A percentile compares a stretch with the other conserved stretches of the same genome.
Conservation (phyloP, 1,140 invertebrate genomes). For the Solenopsis invicta region DNA sequence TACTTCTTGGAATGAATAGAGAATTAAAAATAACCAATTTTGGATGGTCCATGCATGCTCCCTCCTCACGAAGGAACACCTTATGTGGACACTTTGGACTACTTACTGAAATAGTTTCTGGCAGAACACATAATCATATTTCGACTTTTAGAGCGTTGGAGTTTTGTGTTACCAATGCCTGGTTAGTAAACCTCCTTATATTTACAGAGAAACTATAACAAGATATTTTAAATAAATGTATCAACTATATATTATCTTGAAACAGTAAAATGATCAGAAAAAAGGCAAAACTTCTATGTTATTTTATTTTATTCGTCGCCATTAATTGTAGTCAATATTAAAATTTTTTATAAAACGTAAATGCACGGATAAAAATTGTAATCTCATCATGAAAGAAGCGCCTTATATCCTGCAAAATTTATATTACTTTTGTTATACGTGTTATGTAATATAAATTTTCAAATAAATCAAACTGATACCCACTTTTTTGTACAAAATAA, state of each 20-base stretch:
- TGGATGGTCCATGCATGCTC: constrained; percentile 98
- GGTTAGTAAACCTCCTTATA: constrained; percentile 94
- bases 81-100: constrained; percentile 98
- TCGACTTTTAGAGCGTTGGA: constrained; percentile 98
- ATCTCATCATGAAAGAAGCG: background rate
- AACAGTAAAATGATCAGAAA: background rate
- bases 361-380: constrained; percentile 24
- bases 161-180: constrained; percentile 97
- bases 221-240: background rate
- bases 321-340: background rate
- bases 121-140: constrained; percentile 94
- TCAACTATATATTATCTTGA: constrained; percentile 17
- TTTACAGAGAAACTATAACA: background rate
- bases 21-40: constrained; percentile 99
- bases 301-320: too few species aligned
- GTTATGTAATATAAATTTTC: constrained; percentile 7
- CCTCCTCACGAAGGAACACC: constrained; percentile 96
- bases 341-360: constrained; percentile 19
- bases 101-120: constrained; percentile 96
- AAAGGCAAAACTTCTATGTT: too few species aligned
- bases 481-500: constrained; percentile 93
- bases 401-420: constrained; percentile 45
- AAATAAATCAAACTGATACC: background rate
- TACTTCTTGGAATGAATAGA: constrained; percentile 94
- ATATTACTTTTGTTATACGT: constrained; percentile 1